Evolutionary conservation across 2,797 vertebrate species (phyloP).

Genomic region (Rhinella marina): DNA sequence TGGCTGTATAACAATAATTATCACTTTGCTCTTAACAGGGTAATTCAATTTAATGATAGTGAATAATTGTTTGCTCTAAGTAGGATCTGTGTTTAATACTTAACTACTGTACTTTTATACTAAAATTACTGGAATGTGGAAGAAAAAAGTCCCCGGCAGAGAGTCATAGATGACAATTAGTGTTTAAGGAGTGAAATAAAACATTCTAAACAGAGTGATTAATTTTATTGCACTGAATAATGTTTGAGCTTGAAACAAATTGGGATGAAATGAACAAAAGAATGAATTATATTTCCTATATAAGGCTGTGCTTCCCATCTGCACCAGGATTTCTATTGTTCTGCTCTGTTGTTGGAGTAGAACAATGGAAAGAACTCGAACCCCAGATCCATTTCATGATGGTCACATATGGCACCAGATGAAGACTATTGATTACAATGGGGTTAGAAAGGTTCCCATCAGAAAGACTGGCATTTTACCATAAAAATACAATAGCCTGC

Average conservation of each 20-base stretch:
- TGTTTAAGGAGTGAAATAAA: neutral
- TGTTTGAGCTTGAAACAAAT: neutral
- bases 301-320: no score
- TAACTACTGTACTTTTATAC: slow-evolving; percentile 32
- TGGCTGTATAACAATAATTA: slow-evolving; percentile 36
- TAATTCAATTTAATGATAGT: slow-evolving; percentile 39
- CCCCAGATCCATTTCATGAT: no score
- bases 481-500: no score
- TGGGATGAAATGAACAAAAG: neutral
- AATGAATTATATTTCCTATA: neutral
- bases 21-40: slow-evolving; percentile 27
- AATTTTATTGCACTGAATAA: neutral
- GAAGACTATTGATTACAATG: no score
- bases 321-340: no score
- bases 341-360: no score
- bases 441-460: no score
- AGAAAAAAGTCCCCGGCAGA: neutral
- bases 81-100: slow-evolving; percentile 26
- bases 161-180: neutral
- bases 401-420: no score
- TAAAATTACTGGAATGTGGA: slow-evolving; percentile 17
- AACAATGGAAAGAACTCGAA: no score
- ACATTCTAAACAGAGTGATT: slow-evolving; percentile 17
- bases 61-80: slow-evolving; percentile 36
- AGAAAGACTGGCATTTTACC: no score